These are phyloP conservation scores for Merops nubicus DNA, from an alignment of 2,113 vertebrate genomes.

Conservation along the genomic window DNA sequence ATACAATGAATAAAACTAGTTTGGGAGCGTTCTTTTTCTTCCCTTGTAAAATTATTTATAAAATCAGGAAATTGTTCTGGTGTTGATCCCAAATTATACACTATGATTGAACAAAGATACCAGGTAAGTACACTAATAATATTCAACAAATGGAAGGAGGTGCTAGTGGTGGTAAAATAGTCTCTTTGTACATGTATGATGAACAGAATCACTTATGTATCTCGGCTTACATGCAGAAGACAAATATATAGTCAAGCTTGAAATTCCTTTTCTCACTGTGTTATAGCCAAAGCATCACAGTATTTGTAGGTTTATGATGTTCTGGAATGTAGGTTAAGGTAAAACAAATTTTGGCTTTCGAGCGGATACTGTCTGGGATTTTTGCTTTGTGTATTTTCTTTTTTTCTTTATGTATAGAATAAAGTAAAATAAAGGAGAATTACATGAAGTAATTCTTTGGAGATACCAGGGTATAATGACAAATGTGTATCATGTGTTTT, in stretches of 20 bases:
- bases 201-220: neutral
- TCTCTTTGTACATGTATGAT: neutral
- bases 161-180: neutral
- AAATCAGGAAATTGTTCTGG: neutral
- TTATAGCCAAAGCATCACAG: neutral
- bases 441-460: conserved; percentile 1
- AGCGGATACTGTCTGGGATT: neutral
- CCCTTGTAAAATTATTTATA: neutral
- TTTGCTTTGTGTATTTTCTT: conserved; percentile 25
- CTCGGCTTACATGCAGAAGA: neutral
- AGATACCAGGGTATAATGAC: neutral
- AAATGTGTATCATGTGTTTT: conserved; percentile 23
- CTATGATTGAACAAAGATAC: neutral
- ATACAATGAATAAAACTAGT: neutral
- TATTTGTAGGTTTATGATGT: neutral
- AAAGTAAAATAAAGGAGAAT: conserved; percentile 34
- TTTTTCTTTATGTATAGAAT: conserved; percentile 32
- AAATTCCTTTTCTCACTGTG: neutral
- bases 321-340: conserved; percentile 12
- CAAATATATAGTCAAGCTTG: neutral
- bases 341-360: neutral
- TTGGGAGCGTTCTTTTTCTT: neutral
- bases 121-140: conserved; percentile 34
- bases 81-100: neutral
- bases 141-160: neutral